These are phyloP conservation scores for Phymanthus crucifer DNA, from an alignment of 92 coral and sea anemone species.

Conservation along the genomic window DNA sequence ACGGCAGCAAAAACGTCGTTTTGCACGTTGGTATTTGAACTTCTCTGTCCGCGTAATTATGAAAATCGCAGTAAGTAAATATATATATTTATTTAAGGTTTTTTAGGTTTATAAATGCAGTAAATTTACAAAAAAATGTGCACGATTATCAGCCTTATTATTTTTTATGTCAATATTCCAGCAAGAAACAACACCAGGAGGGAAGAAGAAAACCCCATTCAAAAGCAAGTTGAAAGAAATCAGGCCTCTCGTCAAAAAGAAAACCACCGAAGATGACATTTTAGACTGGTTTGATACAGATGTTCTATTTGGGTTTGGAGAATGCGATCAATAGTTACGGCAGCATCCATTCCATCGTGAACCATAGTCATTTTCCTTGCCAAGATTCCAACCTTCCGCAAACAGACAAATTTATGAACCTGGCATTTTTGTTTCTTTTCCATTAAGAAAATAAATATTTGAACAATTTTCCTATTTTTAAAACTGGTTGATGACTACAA, in stretches of 20 bases:
- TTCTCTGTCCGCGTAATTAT: too few relatives aligned
- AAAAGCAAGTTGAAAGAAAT: slow-evolving; percentile 73
- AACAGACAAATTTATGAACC: background rate
- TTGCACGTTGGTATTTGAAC: too few relatives aligned
- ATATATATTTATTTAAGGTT: too few relatives aligned
- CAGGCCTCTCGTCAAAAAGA: slow-evolving; percentile 59
- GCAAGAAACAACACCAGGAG: slow-evolving; percentile 11
- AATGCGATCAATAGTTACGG: slow-evolving; percentile 48
- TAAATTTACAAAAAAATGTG: too few relatives aligned
- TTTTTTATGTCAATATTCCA: background rate
- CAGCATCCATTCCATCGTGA: background rate
- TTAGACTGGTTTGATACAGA: slow-evolving; percentile 95
- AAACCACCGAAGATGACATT: slow-evolving; percentile 57
- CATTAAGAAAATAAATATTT: background rate
- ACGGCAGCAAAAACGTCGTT: too few relatives aligned
- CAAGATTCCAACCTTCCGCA: background rate
- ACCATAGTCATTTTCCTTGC: background rate
- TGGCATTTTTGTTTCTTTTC: background rate
- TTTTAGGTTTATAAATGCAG: too few relatives aligned
- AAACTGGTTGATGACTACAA: background rate
- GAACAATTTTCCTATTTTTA: background rate
- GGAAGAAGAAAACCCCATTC: slow-evolving; percentile 75
- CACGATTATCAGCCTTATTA: background rate
- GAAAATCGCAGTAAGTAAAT: too few relatives aligned
- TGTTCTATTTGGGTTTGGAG: slow-evolving; percentile 81